Percentiles rank a stretch among this genome's conserved stretches.
phyloP scores from a whole-genome alignment of 2,888 invertebrate genomes.

The Megastigmus dorsalis region DNA sequence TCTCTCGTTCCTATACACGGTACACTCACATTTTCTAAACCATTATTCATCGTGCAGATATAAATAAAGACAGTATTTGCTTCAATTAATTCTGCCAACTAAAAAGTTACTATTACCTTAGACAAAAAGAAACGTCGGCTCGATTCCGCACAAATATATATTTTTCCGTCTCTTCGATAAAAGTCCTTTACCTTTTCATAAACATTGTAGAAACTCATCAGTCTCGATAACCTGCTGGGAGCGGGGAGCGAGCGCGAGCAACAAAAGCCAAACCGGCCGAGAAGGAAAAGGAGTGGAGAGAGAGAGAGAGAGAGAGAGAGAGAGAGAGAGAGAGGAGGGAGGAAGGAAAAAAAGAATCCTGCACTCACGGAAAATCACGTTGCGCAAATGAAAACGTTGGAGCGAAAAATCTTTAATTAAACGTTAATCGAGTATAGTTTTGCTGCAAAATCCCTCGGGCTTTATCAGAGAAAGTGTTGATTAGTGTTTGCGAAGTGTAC shows the following conservation, averaged over 20 bases:
- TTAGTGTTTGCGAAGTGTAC: conserved; percentile 42
- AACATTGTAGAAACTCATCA: conserved; percentile 37
- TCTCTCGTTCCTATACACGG: too few relatives aligned
- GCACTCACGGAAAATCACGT: conserved; percentile 52
- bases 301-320: background rate
- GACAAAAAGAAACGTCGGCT: too few relatives aligned
- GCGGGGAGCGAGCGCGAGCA: background rate
- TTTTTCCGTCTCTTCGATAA: too few relatives aligned
- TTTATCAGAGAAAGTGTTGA: conserved; percentile 53
- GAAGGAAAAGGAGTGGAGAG: background rate
- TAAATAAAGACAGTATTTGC: too few relatives aligned
- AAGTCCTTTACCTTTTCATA: too few relatives aligned
- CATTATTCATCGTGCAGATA: too few relatives aligned
- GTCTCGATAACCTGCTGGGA: background rate
- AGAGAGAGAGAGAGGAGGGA: background rate
- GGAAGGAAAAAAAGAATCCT: background rate
- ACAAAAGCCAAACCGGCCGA: background rate
- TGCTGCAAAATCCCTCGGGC: conserved; percentile 3
- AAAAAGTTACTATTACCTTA: too few relatives aligned
- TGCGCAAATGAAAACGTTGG: conserved; percentile 42
- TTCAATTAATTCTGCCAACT: too few relatives aligned
- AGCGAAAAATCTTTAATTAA: conserved; percentile 51
- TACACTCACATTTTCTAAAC: too few relatives aligned
- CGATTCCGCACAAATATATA: too few relatives aligned
- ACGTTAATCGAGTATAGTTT: conserved; percentile 50